Percentiles rank a stretch among this genome's conserved stretches.
phyloP scores from a whole-genome alignment of 2,797 vertebrate genomes.

The Ceryle rudis region DNA sequence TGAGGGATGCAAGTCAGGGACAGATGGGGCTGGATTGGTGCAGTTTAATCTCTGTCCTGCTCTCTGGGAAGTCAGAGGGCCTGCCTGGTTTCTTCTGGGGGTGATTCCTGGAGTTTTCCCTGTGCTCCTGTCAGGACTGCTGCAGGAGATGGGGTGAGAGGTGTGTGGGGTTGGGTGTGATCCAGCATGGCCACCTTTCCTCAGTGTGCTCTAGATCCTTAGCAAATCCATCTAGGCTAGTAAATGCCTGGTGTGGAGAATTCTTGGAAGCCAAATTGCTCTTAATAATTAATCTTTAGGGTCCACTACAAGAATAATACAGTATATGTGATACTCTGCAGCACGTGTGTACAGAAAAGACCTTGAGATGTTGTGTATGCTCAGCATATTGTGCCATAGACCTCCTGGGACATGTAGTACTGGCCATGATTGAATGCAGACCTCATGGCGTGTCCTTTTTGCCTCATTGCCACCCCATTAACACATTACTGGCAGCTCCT shows the following conservation, averaged over 20 bases:
- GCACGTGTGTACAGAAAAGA: background rate
- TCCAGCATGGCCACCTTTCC: background rate
- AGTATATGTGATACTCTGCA: background rate
- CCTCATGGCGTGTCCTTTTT: background rate
- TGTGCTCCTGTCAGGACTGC: background rate
- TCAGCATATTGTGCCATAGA: fast-evolving
- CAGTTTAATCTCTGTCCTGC: background rate
- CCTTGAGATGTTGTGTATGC: background rate
- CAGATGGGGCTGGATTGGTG: background rate
- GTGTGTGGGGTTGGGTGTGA: background rate
- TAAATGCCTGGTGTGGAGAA: background rate
- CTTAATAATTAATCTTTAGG: background rate
- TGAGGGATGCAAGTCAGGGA: background rate
- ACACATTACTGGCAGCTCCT: background rate
- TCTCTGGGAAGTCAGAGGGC: fast-evolving
- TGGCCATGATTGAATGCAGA: background rate
- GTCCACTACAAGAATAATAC: background rate
- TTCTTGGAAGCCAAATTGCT: background rate
- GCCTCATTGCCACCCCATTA: background rate
- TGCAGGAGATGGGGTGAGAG: background rate
- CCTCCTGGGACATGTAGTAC: background rate
- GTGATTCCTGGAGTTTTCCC: background rate
- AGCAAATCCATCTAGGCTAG: background rate
- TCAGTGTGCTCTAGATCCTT: background rate
- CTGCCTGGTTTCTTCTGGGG: background rate